Conservation (phyloP, 2,888 invertebrate species). For the Drosophila neonasuta region DNA sequence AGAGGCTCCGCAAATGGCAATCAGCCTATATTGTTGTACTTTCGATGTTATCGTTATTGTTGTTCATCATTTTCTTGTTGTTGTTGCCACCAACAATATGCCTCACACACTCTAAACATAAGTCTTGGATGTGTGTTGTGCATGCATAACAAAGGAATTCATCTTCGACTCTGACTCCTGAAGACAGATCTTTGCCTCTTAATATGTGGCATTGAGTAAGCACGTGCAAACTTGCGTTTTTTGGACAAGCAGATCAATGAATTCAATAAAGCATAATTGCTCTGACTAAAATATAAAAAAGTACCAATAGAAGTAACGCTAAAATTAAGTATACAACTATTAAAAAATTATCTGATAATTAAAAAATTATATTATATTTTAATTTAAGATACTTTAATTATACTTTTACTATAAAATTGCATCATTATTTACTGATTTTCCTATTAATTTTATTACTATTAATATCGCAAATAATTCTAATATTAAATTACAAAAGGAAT, state of each 20-base stretch:
- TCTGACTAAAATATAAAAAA: neutral
- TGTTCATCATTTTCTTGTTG: constrained; percentile 5
- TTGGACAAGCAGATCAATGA: neutral
- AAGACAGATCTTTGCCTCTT: neutral
- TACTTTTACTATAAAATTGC: too few species aligned
- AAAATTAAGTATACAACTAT: too few species aligned
- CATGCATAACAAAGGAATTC: constrained; percentile 17
- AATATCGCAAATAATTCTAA: too few species aligned
- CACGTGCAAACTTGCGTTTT: neutral
- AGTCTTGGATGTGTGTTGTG: constrained; percentile 44
- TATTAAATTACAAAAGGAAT: too few species aligned
- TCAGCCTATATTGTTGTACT: constrained; percentile 28
- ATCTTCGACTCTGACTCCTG: constrained; percentile 13
- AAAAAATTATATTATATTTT: too few species aligned
- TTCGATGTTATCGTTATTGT: neutral
- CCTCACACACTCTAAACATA: constrained; percentile 29
- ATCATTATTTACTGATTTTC: too few species aligned
- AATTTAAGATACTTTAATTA: too few species aligned
- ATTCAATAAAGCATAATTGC: neutral
- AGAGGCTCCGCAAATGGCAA: constrained; percentile 30
- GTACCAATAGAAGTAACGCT: neutral
- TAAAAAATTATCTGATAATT: too few species aligned
- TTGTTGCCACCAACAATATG: constrained; percentile 20
- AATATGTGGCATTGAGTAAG: neutral
- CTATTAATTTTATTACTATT: too few species aligned